Evolutionary conservation across 2,888 invertebrate genomes (phyloP), one percentile per base, ranked within the genome.

Genomic region (Drosophila algonquin): DNA sequence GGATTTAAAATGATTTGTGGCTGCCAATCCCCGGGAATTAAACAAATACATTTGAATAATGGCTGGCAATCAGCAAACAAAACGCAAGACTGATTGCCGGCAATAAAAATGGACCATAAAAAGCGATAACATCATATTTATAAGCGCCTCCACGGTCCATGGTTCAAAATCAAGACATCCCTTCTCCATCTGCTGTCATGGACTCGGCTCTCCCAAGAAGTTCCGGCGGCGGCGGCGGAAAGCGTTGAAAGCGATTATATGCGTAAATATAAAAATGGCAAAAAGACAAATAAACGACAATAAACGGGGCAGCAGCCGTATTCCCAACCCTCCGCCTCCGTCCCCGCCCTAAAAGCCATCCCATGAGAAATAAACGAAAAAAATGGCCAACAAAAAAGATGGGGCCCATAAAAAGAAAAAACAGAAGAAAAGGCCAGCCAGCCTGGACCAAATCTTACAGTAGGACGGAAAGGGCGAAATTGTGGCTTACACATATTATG

Each of bases 81-180:
- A 84, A 84, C 83, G 76, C 71, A 88, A 77, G 81, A 90, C 85
- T 90, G 89, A 89, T 90, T 90, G 90, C 89, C 70, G 63, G 81
- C 84, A 87, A 89, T 89, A 90, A 89, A 90, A 89, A 76, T 78
- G 87, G 80, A 81, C 87, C 88, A 90, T 89, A 90, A 89, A 89
- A 90, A 80, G 83, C 81, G 90, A 90, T 89, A 90, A 89, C 89
- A 90, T 86, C 89, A 89, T 89, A 90, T 90, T 90, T 89, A 87
- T 87, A 89, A 86, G 76, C 77, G 69, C 55, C 71, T 47, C 62
- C 35, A 12, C 4, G 4, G 45, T 45, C 54, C 16, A 44, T 44
- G 55, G 72, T 58, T 46, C 54, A 48, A 48, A 45, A 64, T 45
- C 71, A 50, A 52, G 59, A 65, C 68, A 59, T 56, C 81, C 75